Evolutionary conservation across 37 sponge, comb jelly and placozoan genomes (phyloP), one percentile per base, ranked within the genome.

Genomic region (Eunapius fragilis): DNA sequence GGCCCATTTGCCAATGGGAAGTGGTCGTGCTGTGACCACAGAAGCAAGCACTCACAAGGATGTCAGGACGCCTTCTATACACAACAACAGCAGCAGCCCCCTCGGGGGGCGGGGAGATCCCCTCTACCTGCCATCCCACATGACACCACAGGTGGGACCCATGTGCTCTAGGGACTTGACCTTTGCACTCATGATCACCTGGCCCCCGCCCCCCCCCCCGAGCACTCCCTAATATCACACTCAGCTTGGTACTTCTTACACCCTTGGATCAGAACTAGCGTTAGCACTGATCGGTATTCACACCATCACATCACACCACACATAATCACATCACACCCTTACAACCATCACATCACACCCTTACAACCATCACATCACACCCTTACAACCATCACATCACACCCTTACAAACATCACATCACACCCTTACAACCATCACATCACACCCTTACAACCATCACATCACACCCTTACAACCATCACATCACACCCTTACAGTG

Each of bases 1-100:
- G 94, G 94, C 31, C 37, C 86, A 9, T 88, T 91, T 79, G 72
- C 41, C 10, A 89, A 76, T 35, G 78, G 82, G 45, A 96, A 93
- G 78, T 96, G 91, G 92, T 79, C 92, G 2, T 96, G 96, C 68
- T 96, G 96, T 76, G 84, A 88, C 31, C 93, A 87, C 47, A 70
- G 72, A 12, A 87, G 85, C 81, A 91, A 89, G 75, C 87, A 88
- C 76, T 90, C 94, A 0, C 80, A 82, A 26, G 96, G 94, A 4
- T 93, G 94, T 31, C 14, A 79, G 58, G 35, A n/a, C 3, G 67
- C 89, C 22, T 88, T 32, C 22, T 14, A 72, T 12, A 10, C 30
- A 7, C 73, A 17, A 22, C 73, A 72, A 17, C 27, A 72, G 27
- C 31, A 30, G 31, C 30, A 28, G 14, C 73, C 73, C 73, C 73